phyloP scores from a whole-genome alignment of 1,140 invertebrate genomes.

The Drosophila guanche region DNA sequence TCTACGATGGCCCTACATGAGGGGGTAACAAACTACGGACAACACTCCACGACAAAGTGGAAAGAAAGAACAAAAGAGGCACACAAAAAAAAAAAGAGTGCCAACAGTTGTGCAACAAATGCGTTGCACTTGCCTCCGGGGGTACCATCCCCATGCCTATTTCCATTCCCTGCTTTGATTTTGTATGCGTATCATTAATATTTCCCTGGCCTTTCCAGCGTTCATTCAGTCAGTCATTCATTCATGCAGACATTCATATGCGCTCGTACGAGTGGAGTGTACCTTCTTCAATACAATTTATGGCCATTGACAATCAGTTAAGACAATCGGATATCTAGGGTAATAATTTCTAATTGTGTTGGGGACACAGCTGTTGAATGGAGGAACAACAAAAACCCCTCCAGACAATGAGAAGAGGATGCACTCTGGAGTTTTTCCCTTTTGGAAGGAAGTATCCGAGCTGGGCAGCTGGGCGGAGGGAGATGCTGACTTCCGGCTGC shows the following conservation, averaged over 20 bases:
- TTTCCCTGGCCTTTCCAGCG: slow-evolving; percentile 48
- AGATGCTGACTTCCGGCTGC: slow-evolving; percentile 38
- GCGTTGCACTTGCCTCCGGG: slow-evolving; percentile 39
- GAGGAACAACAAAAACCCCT: slow-evolving; percentile 11
- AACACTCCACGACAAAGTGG: too few relatives aligned
- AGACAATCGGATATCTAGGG: slow-evolving; percentile 79
- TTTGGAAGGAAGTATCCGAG: slow-evolving; percentile 56
- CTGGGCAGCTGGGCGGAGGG: neutral
- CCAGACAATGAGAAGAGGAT: slow-evolving; percentile 48
- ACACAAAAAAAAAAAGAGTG: slow-evolving; percentile 47
- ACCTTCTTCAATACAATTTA: slow-evolving; percentile 60
- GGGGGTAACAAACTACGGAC: too few relatives aligned
- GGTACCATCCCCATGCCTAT: slow-evolving; percentile 19
- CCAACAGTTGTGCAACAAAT: slow-evolving; percentile 64
- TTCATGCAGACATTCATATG: slow-evolving; percentile 40
- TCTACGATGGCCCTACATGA: slow-evolving; percentile 34
- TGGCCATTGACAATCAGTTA: slow-evolving; percentile 78
- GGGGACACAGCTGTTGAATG: slow-evolving; percentile 46
- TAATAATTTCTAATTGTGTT: slow-evolving; percentile 77
- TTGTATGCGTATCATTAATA: slow-evolving; percentile 77
- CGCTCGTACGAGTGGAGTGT: slow-evolving; percentile 1
- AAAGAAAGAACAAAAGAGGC: slow-evolving; percentile 15
- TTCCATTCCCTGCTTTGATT: slow-evolving; percentile 56
- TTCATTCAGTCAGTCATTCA: neutral
- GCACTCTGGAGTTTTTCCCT: slow-evolving; percentile 53